phyloP scores from a whole-genome alignment of 2,888 invertebrate species.

The Rhagonycha lutea region DNA sequence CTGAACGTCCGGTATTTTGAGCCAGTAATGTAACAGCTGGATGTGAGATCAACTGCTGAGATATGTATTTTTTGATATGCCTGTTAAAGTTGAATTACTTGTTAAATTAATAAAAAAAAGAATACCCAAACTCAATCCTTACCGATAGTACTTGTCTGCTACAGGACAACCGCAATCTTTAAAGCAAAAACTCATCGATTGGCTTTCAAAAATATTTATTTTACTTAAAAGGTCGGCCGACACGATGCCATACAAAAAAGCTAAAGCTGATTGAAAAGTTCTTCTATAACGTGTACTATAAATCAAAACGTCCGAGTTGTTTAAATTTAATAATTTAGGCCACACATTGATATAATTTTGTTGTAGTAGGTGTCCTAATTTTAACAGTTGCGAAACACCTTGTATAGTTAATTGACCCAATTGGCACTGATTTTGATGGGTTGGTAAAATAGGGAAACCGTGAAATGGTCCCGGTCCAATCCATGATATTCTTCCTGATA shows the following conservation, averaged over 20 bases:
- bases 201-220: conserved; percentile 73
- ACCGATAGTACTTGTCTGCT: conserved; percentile 65
- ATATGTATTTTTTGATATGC: conserved; percentile 63
- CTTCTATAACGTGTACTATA: conserved; percentile 85
- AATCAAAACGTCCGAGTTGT: conserved; percentile 65
- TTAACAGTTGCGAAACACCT: conserved; percentile 81
- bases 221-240: conserved; percentile 68
- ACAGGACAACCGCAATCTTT: conserved; percentile 81
- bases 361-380: conserved; percentile 72
- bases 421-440: conserved; percentile 70
- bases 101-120: neutral
- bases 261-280: conserved; percentile 89
- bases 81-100: conserved; percentile 49
- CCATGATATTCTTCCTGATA: conserved; percentile 70
- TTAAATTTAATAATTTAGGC: conserved; percentile 55
- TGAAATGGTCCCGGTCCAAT: conserved; percentile 81
- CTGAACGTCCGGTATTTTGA: conserved; percentile 65
- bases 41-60: conserved; percentile 70
- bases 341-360: conserved; percentile 60
- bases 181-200: conserved; percentile 84
- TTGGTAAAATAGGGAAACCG: conserved; percentile 78
- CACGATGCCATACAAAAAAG: conserved; percentile 74
- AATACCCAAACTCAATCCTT: conserved; percentile 16
- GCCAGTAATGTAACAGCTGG: conserved; percentile 75
- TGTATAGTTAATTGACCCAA: conserved; percentile 83